A percentile compares a stretch with the other conserved stretches of the same genome.
Evolutionary conservation across 2,113 vertebrate species (phyloP).

Genomic region (Willisornis vidua): DNA sequence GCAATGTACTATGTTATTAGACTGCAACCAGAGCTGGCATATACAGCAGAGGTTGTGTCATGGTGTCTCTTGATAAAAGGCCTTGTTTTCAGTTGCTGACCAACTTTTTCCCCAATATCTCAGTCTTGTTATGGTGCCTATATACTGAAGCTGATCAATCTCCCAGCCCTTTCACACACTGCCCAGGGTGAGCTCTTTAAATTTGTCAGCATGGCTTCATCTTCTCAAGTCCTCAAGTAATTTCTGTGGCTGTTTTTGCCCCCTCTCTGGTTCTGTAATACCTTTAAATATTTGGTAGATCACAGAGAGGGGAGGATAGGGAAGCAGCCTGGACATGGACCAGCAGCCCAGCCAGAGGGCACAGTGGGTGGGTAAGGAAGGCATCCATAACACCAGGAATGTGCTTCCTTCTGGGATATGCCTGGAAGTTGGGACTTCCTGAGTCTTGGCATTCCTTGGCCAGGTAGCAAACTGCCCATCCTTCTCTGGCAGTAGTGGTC

Average conservation of each 20-base stretch:
- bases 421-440: background rate
- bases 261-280: background rate
- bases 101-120: background rate
- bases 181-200: background rate
- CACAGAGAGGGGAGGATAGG: background rate
- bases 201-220: background rate
- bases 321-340: background rate
- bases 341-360: background rate
- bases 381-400: background rate
- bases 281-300: conserved; percentile 24
- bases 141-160: background rate
- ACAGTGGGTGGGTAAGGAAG: background rate
- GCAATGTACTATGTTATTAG: background rate
- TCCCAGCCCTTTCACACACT: background rate
- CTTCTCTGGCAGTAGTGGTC: fast-evolving
- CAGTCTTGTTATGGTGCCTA: background rate
- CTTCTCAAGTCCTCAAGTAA: background rate
- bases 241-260: conserved; percentile 12
- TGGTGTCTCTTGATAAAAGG: background rate
- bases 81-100: background rate
- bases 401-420: background rate
- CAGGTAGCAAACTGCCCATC: background rate
- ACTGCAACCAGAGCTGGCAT: background rate
- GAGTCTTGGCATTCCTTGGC: background rate
- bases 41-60: background rate